Base-by-base conservation (phyloP, 2,888 invertebrate species). In the Lumbricus terrestris region DNA sequence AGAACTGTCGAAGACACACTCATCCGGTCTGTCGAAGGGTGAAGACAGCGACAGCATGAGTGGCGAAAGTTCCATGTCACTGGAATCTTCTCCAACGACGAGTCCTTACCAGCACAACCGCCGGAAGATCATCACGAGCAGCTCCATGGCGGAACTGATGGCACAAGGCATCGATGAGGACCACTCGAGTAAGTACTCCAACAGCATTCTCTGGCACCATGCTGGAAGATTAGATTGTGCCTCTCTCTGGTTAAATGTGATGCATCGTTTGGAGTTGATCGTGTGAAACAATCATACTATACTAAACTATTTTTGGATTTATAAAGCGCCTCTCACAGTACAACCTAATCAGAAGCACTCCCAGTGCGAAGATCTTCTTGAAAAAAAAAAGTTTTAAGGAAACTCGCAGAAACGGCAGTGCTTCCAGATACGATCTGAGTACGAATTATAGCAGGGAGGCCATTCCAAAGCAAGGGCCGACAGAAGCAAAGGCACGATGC, bases 1-100 rank as follows among this genome's bases (percentile, higher is more conserved):
- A 85, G 85, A 85, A 37, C 18, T 37, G 18, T 34, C 85, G 13
- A 85, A 37, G 37, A 35, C 34, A 4, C 34, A 85, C 85, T 69
- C 69, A n/a, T 69, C 29, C 13, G 69, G 69, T 69, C 69, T 69
- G 69, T 69, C 69, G n/a, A 69, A 69, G 69, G 69, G 69, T 3
- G 69, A 91, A 18, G 94, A 94, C 92, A 94, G 94, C 11, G 95
- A 95, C 92, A 93, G 93, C 88, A 91, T 93, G 90, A 94, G 94
- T 93, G 95, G 94, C 35, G 95, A 95, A 90, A 95, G 95, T 90
- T 93, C 93, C 92, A 95, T 95, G 92, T 95, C 95, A 40, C 93
- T 94, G 83, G 95, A 95, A 90, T 95, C 95, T 0, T 95, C 95
- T n/a, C 95, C 95, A 4, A 89, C 91, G 5, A 90, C 92, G 85